Evolutionary conservation across 2,113 vertebrate species (phyloP).

Genomic region (Egretta garzetta): DNA sequence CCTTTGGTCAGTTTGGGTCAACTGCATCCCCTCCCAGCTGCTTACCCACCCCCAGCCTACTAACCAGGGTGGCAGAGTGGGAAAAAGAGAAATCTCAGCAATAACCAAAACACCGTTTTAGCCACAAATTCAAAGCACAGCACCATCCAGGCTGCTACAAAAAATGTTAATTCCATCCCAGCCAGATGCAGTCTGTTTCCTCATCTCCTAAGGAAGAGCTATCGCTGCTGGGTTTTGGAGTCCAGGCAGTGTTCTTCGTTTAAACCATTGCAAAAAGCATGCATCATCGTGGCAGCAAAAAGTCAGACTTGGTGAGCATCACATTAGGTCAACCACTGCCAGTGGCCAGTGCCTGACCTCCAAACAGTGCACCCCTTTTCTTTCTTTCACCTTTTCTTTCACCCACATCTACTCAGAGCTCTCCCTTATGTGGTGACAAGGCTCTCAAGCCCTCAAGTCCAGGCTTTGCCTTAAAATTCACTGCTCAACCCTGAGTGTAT

Average conservation of each 20-base stretch:
- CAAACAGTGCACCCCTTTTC: neutral
- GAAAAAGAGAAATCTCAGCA: neutral
- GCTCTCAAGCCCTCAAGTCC: neutral
- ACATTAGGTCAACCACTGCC: neutral
- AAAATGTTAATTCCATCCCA: neutral
- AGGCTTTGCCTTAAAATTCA: neutral
- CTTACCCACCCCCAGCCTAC: neutral
- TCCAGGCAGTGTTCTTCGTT: neutral
- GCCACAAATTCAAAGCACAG: neutral
- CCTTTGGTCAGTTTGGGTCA: neutral
- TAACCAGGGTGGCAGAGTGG: neutral
- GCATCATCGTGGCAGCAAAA: neutral
- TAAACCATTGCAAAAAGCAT: neutral
- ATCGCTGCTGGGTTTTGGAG: neutral
- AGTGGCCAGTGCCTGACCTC: neutral
- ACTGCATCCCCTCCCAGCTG: neutral
- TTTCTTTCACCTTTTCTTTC: neutral
- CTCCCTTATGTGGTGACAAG: neutral
- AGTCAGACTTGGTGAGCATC: neutral
- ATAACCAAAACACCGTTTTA: neutral
- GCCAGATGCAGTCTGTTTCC: neutral
- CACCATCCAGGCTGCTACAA: accelerated
- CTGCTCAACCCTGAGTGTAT: neutral
- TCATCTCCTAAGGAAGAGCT: neutral
- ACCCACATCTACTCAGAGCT: neutral